Percentiles rank a stretch among this genome's conserved stretches.
phyloP scores from a whole-genome alignment of 2,888 invertebrate genomes.

The Drosophila gaucha region DNA sequence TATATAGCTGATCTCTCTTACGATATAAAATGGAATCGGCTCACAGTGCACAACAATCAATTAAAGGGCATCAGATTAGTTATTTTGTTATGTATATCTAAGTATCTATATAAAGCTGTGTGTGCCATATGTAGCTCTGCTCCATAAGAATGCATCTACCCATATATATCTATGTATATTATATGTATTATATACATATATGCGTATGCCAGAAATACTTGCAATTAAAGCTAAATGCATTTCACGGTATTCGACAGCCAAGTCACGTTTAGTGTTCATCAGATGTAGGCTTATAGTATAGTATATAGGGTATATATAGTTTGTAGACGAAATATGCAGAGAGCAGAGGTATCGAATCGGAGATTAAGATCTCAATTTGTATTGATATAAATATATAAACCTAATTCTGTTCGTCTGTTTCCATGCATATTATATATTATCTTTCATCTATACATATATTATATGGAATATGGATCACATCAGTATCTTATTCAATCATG shows the following conservation, averaged over 20 bases:
- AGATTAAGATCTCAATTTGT: too few species aligned
- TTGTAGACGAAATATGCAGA: too few species aligned
- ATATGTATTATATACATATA: background rate
- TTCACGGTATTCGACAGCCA: constrained; percentile 43
- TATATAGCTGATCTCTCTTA: background rate
- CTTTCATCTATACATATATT: too few species aligned
- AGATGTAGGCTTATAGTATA: constrained; percentile 31
- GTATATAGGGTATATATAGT: too few species aligned
- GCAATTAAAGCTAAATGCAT: constrained; percentile 62
- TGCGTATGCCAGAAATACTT: constrained; percentile 38
- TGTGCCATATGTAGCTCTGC: background rate
- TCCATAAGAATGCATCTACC: background rate
- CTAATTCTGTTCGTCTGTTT: too few species aligned
- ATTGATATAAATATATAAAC: too few species aligned
- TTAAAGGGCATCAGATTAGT: background rate
- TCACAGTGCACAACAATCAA: too few species aligned
- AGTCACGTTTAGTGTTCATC: constrained; percentile 67
- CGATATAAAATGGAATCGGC: too few species aligned
- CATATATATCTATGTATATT: background rate
- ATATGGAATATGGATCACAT: too few species aligned
- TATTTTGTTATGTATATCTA: background rate
- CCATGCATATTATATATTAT: too few species aligned
- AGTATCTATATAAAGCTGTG: background rate
- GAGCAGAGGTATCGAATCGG: background rate
- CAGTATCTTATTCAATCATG: too few species aligned